Conservation (phyloP, 2,888 invertebrate genomes). For the Willowsia nigromaculata region DNA sequence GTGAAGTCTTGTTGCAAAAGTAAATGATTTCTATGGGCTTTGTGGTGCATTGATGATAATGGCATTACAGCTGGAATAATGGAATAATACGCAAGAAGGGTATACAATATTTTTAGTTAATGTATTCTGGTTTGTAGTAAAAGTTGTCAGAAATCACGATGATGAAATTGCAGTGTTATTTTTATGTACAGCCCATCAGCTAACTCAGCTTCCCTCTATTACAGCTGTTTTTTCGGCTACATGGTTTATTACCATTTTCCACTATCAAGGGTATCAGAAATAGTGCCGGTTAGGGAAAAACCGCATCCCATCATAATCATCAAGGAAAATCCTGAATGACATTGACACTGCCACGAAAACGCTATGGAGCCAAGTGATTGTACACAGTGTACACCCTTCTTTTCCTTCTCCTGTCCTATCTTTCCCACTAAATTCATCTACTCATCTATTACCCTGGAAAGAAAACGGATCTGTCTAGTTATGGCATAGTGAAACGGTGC, state of each 20-base stretch:
- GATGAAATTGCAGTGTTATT: conserved; percentile 21
- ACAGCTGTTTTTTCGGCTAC: not conserved
- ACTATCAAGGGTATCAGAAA: conserved; percentile 19
- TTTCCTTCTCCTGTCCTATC: not conserved
- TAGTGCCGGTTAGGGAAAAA: conserved; percentile 57
- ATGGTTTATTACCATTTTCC: not conserved
- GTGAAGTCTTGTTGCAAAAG: not conserved
- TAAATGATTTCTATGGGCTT: not conserved
- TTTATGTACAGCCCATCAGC: not conserved
- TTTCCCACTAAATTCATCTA: conserved; percentile 17
- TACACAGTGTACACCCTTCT: conserved; percentile 6
- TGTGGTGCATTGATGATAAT: no score
- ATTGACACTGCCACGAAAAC: conserved; percentile 66
- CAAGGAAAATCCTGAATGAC: conserved; percentile 69
- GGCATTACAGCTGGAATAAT: conserved; percentile 1
- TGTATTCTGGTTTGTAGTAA: not conserved
- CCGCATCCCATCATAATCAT: conserved; percentile 70
- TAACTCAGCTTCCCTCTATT: not conserved
- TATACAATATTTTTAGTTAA: no score
- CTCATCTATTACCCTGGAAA: not conserved
- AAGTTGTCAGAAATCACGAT: conserved; percentile 58
- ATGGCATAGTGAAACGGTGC: not conserved
- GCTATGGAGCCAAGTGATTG: conserved; percentile 21
- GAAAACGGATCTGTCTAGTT: conserved; percentile 61
- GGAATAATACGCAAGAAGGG: no score